Evolutionary conservation across 2,888 invertebrate genomes (phyloP), one percentile per base, ranked within the genome.

Genomic region (Andrena chrysosceles): DNA sequence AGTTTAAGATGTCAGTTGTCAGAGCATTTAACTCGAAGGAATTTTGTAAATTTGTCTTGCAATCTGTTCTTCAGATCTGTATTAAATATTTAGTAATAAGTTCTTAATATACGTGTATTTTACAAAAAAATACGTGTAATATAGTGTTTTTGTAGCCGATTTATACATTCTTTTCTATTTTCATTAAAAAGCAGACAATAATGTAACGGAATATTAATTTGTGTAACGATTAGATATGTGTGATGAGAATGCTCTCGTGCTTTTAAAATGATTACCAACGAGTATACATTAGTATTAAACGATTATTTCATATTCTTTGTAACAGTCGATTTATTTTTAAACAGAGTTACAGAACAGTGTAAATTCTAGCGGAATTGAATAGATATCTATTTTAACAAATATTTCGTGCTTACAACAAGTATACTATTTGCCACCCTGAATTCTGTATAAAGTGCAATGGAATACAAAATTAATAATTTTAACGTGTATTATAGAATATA

Each of bases 41-140:
- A 79, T 79, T 84, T 79, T 84, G 60, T 84, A 79, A 79, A 79
- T 35, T 54, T 63, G 48, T 83, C 42, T 76, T 64, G 78, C 49
- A 60, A 84, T 70, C 20, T 48, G 42, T 54, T 49, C 7, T 72
- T 72, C 35, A 54, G 20, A 52, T 54, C n/a, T 76, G 42, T 84
- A 69, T 73, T 62, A 60, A 48, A 66, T 63, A 60, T n/a, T 63
- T 77, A 77, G 54, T 64, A 1, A 72, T 83, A 78, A 69, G 69
- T 75, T 82, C 60, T 52, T 62, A 69, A 63, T 73, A 54, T 68
- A 67, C 29, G 23, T 62, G 48, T 70, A 52, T 67, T 56, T 75
- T 56, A n/a, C 16, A 67, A 35, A 56, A 29, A 49, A 56, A 64
- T 33, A 35, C 33, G 20, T 80, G 52, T 60, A 66, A 62, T 42